Base-by-base conservation (phyloP, 35 echinoderm and acorn worm genomes). In the Lytechinus pictus region DNA sequence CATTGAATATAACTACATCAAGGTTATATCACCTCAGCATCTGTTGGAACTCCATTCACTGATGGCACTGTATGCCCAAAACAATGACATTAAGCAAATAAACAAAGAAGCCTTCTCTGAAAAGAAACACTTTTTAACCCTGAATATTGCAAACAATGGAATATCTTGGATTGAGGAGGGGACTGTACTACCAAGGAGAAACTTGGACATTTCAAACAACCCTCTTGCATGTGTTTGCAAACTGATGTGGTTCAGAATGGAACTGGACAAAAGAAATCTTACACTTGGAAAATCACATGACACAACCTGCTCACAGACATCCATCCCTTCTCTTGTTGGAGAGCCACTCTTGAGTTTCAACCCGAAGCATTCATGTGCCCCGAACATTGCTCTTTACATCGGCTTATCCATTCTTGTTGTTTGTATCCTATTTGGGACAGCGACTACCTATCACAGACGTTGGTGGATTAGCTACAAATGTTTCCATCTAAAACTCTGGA, bases 241-340 rank as follows among this genome's bases (percentile, higher is more conserved):
- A 54, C 24, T 90, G 9, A 44, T 52, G 88, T 90, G 88, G 88
- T 90, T 90, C 52, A 90, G 88, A 90, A 90, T 90, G 88, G 28
- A 54, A 54, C 14, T 90, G 52, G 88, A 90, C 52, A 90, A 90
- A 44, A 90, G 88, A 14, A 90, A 90, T 21, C 16, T 90, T 12
- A 90, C 52, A 52, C 29, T 90, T 1, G 16, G 9, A 5, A 90
- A 54, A 21, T 9, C 88, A 90, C 0, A 52, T 33, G 16, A 90
- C 5, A 90, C 88, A 14, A 54, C n/a, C 28, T 90, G 88, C 52
- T 90, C 88, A 12, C 28, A 6, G 88, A 52, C 88, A 90, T 90
- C 88, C 52, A 28, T 90, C n/a, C 29, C 28, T 90, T 44, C 29
- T 90, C 28, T 90, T 12, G 11, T 8, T 51, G 88, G 88, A 90